These are phyloP conservation scores for Dicrostonyx torquatus DNA, from an alignment of 2,797 vertebrate genomes.

Conservation along the genomic window DNA sequence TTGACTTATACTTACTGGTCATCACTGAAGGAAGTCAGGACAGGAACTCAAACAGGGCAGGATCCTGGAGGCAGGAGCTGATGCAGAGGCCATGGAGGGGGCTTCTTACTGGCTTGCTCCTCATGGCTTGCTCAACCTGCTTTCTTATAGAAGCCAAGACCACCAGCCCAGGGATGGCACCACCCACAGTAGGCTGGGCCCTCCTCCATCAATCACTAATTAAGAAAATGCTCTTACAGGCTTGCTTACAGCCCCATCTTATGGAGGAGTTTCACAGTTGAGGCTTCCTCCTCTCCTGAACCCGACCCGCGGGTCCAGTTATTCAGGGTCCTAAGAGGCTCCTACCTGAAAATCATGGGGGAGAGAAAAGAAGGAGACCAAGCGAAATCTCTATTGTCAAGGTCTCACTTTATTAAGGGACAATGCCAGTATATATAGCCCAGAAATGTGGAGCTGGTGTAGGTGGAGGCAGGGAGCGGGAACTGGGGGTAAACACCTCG, in stretches of 20 bases:
- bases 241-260: background rate
- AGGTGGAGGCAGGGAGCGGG: too few relatives aligned
- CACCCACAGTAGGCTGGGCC: background rate
- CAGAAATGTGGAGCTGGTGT: too few relatives aligned
- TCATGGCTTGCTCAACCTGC: background rate
- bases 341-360: too few relatives aligned
- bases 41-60: background rate
- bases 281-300: background rate
- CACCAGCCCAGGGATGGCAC: background rate
- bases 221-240: background rate
- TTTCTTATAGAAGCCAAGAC: background rate
- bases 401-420: too few relatives aligned
- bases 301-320: too few relatives aligned
- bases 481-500: too few relatives aligned
- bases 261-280: background rate
- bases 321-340: too few relatives aligned
- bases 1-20: background rate
- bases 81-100: background rate
- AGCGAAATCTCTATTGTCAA: too few relatives aligned
- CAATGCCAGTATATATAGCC: too few relatives aligned
- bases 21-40: background rate
- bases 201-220: background rate
- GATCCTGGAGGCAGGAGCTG: background rate
- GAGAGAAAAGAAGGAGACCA: too few relatives aligned
- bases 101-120: background rate